Base-by-base conservation (phyloP, 2,113 vertebrate species). In the Coturnix japonica region DNA sequence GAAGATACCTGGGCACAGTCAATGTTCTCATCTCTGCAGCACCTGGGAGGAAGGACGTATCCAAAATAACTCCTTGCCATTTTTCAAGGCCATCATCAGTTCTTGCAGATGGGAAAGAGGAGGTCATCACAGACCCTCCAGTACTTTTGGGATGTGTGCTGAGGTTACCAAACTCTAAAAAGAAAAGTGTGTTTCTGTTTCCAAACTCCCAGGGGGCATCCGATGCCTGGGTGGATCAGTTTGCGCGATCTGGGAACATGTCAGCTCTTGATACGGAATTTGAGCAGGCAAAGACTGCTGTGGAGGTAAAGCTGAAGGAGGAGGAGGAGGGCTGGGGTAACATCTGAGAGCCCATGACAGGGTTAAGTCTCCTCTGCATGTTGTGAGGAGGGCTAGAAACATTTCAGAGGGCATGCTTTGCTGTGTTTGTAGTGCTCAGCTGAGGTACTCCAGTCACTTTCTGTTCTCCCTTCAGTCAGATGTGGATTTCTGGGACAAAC, bases 401-500 rank as follows among this genome's bases (percentile, higher is more conserved):
- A 28, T 20, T 23, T 37, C 56, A 39, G 37, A 66, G 33, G 53
- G 56, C 35, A 9, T 85, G 76, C 39, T 73, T 20, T 60, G 49
- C 54, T 39, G 16, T 75, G 22, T 21, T 19, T 85, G 0, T 43
- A 43, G 70, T 61, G 4, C 9, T 89, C 31, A 57, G 16, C 12
- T 54, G 33, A 54, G 46, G 63, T 79, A 49, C 33, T 75, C 59
- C 33, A 17, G 63, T 90, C 77, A 56, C 15, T 16, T 83, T 61
- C 56, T n/a, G 84, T 96, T 95, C 39, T 75, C 33, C 28, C 81
- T 95, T 53, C 97, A 99, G 99, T 99, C 99, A 86, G 99, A 99
- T 97, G 98, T 99, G 47, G 99, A 99, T 97, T 99, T 99, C 98
- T 99, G 99, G 99, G 99, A 99, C 97, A 99, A 99, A 96, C 98